phyloP scores from a whole-genome alignment of 2,113 vertebrate species.

The Elanoides forficatus region DNA sequence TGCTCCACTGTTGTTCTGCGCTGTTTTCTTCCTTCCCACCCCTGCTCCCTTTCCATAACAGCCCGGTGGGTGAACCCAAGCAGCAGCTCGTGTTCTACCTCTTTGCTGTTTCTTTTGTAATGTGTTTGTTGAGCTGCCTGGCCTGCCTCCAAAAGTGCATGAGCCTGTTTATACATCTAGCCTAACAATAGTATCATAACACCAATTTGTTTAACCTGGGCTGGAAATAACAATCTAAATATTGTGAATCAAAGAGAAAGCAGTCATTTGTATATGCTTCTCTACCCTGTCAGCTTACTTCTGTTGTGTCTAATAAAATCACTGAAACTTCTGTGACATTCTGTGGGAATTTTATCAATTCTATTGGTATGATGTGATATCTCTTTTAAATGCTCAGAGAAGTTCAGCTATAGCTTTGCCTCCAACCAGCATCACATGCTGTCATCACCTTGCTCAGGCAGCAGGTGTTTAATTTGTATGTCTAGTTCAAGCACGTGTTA shows the following conservation, averaged over 20 bases:
- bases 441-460: background rate
- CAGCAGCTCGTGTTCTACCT: background rate
- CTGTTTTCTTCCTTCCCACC: conserved; percentile 19
- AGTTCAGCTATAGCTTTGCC: background rate
- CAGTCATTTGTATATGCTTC: background rate
- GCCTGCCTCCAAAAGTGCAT: conserved; percentile 17
- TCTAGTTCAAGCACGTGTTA: background rate
- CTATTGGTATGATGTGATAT: fast-evolving
- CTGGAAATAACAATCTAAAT: conserved; percentile 55
- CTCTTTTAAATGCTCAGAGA: background rate
- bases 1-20: background rate
- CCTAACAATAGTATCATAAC: conserved; percentile 64
- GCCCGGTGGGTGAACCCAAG: background rate
- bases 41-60: background rate
- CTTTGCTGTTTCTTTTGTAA: conserved; percentile 17
- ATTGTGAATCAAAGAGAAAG: conserved; percentile 49
- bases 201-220: conserved; percentile 49
- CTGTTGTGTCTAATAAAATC: background rate
- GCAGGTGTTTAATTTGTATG: background rate
- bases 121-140: conserved; percentile 40
- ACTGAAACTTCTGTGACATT: background rate
- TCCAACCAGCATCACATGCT: background rate
- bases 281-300: background rate
- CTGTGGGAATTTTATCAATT: background rate
- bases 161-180: conserved; percentile 30